Evolutionary conservation across 37 sponge, comb jelly and placozoan genomes (phyloP), one percentile per base, ranked within the genome.

Genomic region (Spongia lamella): DNA sequence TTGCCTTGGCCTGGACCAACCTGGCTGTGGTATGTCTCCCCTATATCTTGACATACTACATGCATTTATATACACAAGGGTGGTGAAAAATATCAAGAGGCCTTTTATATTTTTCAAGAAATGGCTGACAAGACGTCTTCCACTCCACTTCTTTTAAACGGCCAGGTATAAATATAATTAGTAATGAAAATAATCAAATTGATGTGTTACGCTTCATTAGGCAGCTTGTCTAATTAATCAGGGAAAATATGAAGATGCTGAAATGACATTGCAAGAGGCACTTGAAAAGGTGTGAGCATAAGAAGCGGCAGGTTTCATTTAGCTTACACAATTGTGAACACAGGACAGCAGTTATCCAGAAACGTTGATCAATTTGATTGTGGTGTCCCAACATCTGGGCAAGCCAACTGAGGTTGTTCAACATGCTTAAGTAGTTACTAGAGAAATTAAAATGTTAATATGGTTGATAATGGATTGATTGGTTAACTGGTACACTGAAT

Each of bases 81-180:
- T 1, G 96, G 90, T 20, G 96, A 92, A 60, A 96, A 92, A 77
- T 80, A 80, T 47, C 96, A 93, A 34, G 96, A 96, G 34, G 93
- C 96, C 21, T 95, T 73, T 82, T 98, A 98, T 72, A 92, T 92
- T 27, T 98, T 87, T 82, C 95, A 94, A 70, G 99, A 98, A 68
- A 81, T 95, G 79, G 89, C 86, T 19, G 99, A 98, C 78, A 95
- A 95, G 75, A 87, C 90, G 73, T 85, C 75, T 6, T 64, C 99
- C 64, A 98, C 99, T 38, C 86, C 92, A 14, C 81, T 90, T n/a
- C 79, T 98, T 14, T 87, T 98, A 15, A 93, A 93, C 70, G 90
- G 94, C 31, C 97, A 93, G 68, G 90, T 84, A 26, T 19, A 30
- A 19, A 34, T 19, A 20, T 9, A 19, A 34, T 62, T 25, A 17